phyloP scores from a whole-genome alignment of 2,113 vertebrate species.

The Indicator indicator region DNA sequence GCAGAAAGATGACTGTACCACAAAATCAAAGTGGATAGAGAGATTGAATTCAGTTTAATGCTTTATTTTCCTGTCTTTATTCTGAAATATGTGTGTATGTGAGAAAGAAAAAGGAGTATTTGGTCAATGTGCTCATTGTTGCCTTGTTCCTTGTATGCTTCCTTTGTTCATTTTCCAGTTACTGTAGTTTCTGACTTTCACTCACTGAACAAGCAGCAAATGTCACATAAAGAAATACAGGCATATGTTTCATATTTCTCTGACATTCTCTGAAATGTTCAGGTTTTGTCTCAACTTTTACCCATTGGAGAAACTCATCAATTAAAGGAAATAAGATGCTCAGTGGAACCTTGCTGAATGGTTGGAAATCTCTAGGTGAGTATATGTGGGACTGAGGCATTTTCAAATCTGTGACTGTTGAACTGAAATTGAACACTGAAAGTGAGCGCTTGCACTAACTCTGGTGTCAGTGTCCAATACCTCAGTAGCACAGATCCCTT shows the following conservation, averaged over 20 bases:
- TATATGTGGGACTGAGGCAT: background rate
- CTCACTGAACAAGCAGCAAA: background rate
- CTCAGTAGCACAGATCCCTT: background rate
- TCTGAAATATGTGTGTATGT: background rate
- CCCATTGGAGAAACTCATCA: background rate
- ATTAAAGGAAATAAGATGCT: background rate
- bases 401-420: background rate
- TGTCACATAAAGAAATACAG: background rate
- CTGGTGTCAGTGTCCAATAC: background rate
- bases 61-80: background rate
- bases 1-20: background rate
- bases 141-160: background rate
- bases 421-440: background rate
- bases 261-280: background rate
- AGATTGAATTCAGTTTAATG: background rate
- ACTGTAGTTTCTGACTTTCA: background rate
- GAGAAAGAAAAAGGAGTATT: background rate
- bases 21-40: background rate
- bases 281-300: background rate
- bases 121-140: background rate
- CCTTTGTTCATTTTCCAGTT: background rate
- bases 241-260: background rate
- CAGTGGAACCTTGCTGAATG: background rate
- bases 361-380: background rate
- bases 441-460: background rate